Conservation (phyloP, 2,888 invertebrate genomes). For the Vesta saturnalis region DNA sequence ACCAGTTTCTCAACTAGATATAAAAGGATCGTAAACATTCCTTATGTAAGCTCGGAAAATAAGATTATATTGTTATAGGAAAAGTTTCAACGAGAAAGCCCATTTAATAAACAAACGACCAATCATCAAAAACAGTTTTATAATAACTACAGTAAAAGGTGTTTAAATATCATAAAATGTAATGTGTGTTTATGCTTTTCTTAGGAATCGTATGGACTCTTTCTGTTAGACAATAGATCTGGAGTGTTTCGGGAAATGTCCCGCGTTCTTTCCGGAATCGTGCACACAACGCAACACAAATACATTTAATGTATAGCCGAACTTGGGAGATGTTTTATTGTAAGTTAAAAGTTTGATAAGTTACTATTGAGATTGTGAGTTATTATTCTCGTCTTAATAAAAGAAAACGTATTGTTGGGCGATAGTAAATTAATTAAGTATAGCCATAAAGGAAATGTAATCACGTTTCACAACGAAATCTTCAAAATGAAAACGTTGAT, state of each 20-base stretch:
- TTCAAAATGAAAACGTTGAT: background rate
- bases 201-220: constrained; percentile 17
- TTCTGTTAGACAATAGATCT: constrained; percentile 24
- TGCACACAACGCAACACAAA: constrained; percentile 27
- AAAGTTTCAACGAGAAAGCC: constrained; percentile 26
- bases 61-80: constrained; percentile 21
- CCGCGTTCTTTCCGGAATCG: constrained; percentile 29
- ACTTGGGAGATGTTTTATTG: constrained; percentile 27
- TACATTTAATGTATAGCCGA: constrained; percentile 25
- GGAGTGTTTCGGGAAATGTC: constrained; percentile 31
- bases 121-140: constrained; percentile 18
- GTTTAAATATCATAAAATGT: constrained; percentile 26
- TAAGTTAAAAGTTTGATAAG: constrained; percentile 21
- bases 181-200: constrained; percentile 16
- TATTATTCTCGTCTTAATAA: background rate
- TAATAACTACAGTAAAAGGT: constrained; percentile 25
- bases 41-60: constrained; percentile 13
- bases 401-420: background rate
- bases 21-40: constrained; percentile 23
- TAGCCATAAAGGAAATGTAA: background rate
- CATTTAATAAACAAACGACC: constrained; percentile 30
- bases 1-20: constrained; percentile 15
- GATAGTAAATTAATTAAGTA: background rate
- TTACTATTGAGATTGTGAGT: background rate
- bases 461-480: constrained; percentile 3